Conservation (phyloP, 1,140 invertebrate genomes). For the Cherax quadricarinatus region DNA sequence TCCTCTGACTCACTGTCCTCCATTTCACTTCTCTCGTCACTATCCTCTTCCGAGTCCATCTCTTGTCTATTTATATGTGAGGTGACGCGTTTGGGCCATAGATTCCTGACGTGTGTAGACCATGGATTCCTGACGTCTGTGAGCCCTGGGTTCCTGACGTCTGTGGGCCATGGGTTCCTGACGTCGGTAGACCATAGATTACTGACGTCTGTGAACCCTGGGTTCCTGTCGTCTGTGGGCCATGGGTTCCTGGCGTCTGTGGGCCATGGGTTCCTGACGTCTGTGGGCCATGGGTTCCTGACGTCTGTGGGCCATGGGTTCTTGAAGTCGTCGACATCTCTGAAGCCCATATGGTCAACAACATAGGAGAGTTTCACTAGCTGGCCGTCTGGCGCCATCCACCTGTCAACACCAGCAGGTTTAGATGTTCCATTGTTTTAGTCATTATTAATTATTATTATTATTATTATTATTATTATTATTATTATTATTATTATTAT, state of each 20-base stretch:
- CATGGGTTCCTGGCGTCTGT: no score
- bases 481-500: no score
- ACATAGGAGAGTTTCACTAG: conserved; percentile 35
- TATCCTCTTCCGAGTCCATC: neutral
- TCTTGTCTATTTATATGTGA: neutral
- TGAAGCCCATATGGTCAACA: conserved; percentile 51
- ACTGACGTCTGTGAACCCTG: no score
- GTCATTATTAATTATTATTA: no score
- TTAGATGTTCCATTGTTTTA: neutral
- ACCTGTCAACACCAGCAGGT: neutral
- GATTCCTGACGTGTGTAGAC: no score
- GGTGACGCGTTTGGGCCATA: neutral
- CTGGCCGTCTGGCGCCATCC: conserved; percentile 43
- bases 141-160: neutral
- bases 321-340: conserved; percentile 27
- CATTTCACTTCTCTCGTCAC: neutral
- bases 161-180: neutral
- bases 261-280: neutral
- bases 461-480: neutral
- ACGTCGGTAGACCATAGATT: neutral
- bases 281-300: neutral
- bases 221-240: no score
- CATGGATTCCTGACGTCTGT: neutral
- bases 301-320: neutral
- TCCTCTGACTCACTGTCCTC: no score